Percentiles rank a stretch among this genome's conserved stretches.
Conservation (phyloP, 2,113 vertebrate genomes). For the Turdus rufiventris region DNA sequence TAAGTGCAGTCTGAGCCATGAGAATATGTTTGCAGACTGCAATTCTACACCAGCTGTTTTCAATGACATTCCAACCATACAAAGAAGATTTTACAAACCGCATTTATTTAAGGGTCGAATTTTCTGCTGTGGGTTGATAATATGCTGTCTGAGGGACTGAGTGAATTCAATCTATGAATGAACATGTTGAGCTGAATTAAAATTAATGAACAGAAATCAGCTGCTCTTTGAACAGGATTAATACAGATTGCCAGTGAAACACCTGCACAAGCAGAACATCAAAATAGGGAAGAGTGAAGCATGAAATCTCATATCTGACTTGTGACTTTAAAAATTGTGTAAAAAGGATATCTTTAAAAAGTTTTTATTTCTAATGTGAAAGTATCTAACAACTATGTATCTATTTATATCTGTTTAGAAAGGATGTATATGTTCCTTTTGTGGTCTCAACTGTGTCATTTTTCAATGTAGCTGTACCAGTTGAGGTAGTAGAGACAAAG, state of each 20-base stretch:
- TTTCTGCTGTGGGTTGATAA: background rate
- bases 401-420: background rate
- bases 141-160: background rate
- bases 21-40: conserved; percentile 60
- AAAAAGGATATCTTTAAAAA: background rate
- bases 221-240: background rate
- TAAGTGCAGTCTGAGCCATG: conserved; percentile 66
- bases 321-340: background rate
- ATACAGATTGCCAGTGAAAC: background rate
- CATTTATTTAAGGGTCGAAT: conserved; percentile 34
- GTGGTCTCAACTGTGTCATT: background rate
- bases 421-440: background rate
- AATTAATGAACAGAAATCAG: background rate
- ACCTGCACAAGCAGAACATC: background rate
- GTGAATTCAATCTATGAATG: background rate
- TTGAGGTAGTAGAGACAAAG: background rate
- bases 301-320: background rate
- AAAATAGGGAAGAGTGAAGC: background rate
- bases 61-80: conserved; percentile 67
- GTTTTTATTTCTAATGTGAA: background rate
- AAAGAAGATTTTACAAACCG: conserved; percentile 53
- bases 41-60: conserved; percentile 63
- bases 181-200: background rate
- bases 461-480: background rate
- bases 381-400: background rate